Evolutionary conservation across 2,888 invertebrate species (phyloP).

Genomic region (Gortyna flavago): DNA sequence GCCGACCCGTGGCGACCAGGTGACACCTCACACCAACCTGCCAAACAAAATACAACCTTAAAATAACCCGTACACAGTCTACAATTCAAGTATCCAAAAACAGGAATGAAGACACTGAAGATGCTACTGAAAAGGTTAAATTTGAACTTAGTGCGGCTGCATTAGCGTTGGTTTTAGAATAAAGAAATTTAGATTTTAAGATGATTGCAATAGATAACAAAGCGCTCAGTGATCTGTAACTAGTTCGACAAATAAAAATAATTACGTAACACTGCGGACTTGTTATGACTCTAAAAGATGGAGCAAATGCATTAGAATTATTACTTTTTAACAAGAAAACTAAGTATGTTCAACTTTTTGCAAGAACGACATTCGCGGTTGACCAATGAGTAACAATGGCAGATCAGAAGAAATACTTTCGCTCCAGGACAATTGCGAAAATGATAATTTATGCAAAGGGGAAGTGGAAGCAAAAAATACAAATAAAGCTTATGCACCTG

Average conservation of each 20-base stretch:
- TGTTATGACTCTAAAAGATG: slow-evolving; percentile 57
- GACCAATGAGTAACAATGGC: slow-evolving; percentile 41
- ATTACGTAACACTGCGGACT: slow-evolving; percentile 66
- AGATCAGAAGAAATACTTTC: slow-evolving; percentile 60
- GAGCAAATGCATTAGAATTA: neutral
- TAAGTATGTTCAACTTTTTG: neutral
- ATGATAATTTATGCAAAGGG: slow-evolving; percentile 89
- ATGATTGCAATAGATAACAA: slow-evolving; percentile 85
- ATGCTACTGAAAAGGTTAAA: slow-evolving; percentile 70
- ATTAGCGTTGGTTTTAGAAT: slow-evolving; percentile 72
- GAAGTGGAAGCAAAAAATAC: slow-evolving; percentile 85
- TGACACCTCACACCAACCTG: slow-evolving; percentile 72
- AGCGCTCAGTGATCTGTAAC: slow-evolving; percentile 86
- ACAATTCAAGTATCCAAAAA: slow-evolving; percentile 39
- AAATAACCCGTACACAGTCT: slow-evolving; percentile 20
- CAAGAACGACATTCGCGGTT: neutral
- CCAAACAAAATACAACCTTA: slow-evolving; percentile 69
- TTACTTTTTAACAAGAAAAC: neutral
- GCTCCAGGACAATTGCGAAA: slow-evolving; percentile 76
- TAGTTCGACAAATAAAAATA: slow-evolving; percentile 84
- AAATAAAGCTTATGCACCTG: slow-evolving; percentile 89
- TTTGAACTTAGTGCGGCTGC: slow-evolving; percentile 72
- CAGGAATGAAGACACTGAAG: slow-evolving; percentile 69
- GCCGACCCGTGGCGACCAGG: slow-evolving; percentile 84
- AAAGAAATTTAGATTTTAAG: slow-evolving; percentile 67